Base-by-base conservation (phyloP, 2,888 invertebrate species). In the Platycheirus rosarum region DNA sequence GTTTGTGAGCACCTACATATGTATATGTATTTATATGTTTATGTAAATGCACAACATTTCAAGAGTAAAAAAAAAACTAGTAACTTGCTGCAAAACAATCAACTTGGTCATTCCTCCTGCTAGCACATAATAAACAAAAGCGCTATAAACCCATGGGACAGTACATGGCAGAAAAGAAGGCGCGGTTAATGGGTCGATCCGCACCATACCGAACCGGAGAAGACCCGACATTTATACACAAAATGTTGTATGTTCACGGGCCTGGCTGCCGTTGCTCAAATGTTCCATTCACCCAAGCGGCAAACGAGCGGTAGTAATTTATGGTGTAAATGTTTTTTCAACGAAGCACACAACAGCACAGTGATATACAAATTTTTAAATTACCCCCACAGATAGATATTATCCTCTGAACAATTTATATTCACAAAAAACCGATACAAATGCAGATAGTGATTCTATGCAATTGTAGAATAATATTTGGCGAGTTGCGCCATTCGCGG, bases 351-450 rank as follows among this genome's bases (percentile, higher is more conserved):
- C 57, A 32, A 62, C 26, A 26, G 11, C 49, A 53, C 23, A 76
- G 62, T 20, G 60, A 82, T 68, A 57, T 68, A 68, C 77, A 82
- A 82, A 82, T 82, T 73, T 60, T 57, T 60, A 55, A 69, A 73
- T 82, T 82, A 73, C 74, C 68, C 60, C 55, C 32, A 62, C 37
- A 65, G 62, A 71, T 62, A 46, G 6, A 62, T 37, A 62, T n/a
- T n/a, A n/a, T 46, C 53, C 62, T 32, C 8, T 26, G 14, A n/a
- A 57, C 11, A 57, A 42, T 42, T 26, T 42, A 23, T 26, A 11
- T 60, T 9, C 8, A 14, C 16, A 23, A 14, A 44, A 20, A 7
- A 3, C 9, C 32, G 11, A 16, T 60, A n/a, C n/a, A 18, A 26
- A 26, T 11, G n/a, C 6, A 14, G 2, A 9, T 9, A 16, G 42